Evolutionary conservation across 2,797 vertebrate species (phyloP).

Genomic region (Poeciliopsis paucimaculata): DNA sequence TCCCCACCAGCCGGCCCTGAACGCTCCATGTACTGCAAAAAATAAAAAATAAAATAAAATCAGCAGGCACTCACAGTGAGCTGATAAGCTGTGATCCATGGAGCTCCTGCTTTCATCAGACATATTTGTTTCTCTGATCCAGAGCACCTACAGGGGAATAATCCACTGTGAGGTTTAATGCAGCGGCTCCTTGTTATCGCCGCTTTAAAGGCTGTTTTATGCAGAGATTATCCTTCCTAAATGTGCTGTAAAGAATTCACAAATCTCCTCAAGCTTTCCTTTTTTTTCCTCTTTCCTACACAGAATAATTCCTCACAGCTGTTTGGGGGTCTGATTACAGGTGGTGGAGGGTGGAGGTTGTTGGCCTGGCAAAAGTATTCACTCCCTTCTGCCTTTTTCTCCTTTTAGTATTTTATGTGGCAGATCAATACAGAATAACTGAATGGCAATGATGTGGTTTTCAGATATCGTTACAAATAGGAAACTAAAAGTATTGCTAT

Average conservation of each 20-base stretch:
- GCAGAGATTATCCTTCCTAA: constrained; percentile 13
- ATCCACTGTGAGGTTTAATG: constrained; percentile 9
- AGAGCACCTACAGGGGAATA: constrained; percentile 14
- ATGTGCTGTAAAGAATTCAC: constrained; percentile 25
- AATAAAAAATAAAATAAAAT: neutral
- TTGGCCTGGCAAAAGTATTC: neutral
- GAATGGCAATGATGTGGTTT: neutral
- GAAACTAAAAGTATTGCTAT: too few species aligned
- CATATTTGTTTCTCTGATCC: constrained; percentile 21
- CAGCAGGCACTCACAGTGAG: constrained; percentile 14
- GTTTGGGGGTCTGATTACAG: neutral
- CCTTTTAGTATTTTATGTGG: neutral
- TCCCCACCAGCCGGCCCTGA: constrained; percentile 8
- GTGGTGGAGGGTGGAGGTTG: neutral
- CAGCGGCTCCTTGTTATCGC: constrained; percentile 17
- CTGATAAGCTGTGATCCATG: constrained; percentile 21
- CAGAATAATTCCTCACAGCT: neutral
- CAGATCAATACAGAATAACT: neutral
- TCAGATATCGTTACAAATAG: neutral
- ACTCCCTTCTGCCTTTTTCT: neutral
- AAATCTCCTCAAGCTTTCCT: constrained; percentile 8
- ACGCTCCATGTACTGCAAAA: neutral
- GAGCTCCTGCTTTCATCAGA: constrained; percentile 24
- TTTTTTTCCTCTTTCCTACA: neutral
- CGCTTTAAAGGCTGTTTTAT: constrained; percentile 27